A percentile compares a stretch with the other conserved stretches of the same genome.
phyloP scores from a whole-genome alignment of 2,888 invertebrate genomes.

The Mongoloraphidia duomilia region DNA sequence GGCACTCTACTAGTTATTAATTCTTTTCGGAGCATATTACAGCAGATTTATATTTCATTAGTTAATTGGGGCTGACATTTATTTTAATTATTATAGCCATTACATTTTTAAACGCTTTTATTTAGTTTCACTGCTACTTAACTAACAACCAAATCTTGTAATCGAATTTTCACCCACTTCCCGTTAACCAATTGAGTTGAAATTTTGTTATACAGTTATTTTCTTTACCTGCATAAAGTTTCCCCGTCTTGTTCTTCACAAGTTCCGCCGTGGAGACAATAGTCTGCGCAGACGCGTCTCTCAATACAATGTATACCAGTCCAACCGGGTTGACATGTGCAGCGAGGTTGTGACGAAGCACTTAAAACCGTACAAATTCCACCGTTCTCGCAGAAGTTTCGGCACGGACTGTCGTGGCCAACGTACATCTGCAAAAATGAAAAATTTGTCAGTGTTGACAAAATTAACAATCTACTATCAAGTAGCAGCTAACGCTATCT shows the following conservation, averaged over 20 bases:
- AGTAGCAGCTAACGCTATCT: too few species aligned
- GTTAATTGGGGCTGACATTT: too few species aligned
- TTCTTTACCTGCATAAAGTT: constrained; percentile 28
- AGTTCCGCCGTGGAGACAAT: constrained; percentile 38
- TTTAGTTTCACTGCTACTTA: too few species aligned
- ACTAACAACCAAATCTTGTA: too few species aligned
- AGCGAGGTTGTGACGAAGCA: constrained; percentile 33
- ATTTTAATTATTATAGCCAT: too few species aligned
- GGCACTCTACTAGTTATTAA: too few species aligned
- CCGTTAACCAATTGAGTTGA: neutral
- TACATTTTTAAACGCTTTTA: too few species aligned
- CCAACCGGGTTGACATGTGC: constrained; percentile 42
- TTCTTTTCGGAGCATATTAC: too few species aligned
- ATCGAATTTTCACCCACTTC: too few species aligned
- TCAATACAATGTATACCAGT: constrained; percentile 39
- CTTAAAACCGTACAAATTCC: constrained; percentile 42
- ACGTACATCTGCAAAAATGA: constrained; percentile 30
- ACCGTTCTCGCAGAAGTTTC: constrained; percentile 37
- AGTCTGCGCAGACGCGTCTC: constrained; percentile 30
- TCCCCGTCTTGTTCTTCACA: constrained; percentile 30
- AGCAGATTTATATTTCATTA: too few species aligned
- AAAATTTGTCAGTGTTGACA: neutral
- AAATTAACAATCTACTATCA: neutral
- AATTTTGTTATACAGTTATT: neutral
- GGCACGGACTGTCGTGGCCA: constrained; percentile 47